Evolutionary conservation across 2,888 invertebrate genomes (phyloP).

Genomic region (Deilephila porcellus): DNA sequence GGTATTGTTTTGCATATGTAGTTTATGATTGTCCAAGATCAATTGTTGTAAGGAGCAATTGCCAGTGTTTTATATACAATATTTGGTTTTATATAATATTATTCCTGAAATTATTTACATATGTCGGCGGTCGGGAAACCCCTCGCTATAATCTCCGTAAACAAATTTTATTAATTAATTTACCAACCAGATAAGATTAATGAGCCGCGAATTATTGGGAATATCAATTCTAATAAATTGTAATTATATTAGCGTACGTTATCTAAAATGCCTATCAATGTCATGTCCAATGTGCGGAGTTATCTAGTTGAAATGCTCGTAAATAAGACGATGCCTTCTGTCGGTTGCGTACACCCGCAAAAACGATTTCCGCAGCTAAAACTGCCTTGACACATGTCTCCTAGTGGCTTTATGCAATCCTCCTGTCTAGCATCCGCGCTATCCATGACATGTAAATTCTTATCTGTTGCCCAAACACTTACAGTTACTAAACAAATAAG

Average conservation of each 20-base stretch:
- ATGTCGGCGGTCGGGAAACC: too few species aligned
- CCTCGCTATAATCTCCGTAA: too few species aligned
- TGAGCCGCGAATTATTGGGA: neutral
- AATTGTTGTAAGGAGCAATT: neutral
- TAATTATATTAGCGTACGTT: neutral
- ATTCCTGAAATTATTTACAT: neutral
- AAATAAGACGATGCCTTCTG: neutral
- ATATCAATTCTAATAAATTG: neutral
- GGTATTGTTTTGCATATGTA: neutral
- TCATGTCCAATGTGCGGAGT: neutral
- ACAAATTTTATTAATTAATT: too few species aligned
- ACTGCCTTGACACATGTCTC: conserved; percentile 68
- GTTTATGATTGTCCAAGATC: neutral
- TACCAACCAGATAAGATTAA: neutral
- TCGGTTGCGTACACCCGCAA: conserved; percentile 40
- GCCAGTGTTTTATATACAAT: neutral
- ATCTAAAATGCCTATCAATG: neutral
- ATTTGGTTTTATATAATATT: neutral
- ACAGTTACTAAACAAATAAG: conserved; percentile 35
- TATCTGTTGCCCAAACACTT: conserved; percentile 40
- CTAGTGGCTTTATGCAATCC: conserved; percentile 64
- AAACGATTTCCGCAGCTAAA: conserved; percentile 56
- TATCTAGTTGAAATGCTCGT: conserved; percentile 9
- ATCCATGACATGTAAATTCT: conserved; percentile 55
- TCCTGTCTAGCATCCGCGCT: conserved; percentile 49